These are phyloP conservation scores for Bergia puertoricense DNA, from an alignment of 92 coral and sea anemone genomes.

Conservation along the genomic window DNA sequence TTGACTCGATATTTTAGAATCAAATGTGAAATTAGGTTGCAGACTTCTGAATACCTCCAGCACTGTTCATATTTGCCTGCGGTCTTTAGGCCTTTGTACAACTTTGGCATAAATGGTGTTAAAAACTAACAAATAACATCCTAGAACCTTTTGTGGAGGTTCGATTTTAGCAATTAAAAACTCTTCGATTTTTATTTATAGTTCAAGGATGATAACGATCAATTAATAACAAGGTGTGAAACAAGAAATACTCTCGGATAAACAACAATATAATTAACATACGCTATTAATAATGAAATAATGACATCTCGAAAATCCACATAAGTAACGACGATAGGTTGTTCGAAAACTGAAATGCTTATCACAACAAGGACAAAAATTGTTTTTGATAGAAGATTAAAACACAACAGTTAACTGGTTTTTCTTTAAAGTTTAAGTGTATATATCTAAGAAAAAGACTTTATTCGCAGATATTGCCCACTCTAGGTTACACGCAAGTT, in stretches of 20 bases:
- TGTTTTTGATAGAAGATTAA: too few species aligned
- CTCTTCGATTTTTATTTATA: background rate
- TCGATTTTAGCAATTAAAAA: background rate
- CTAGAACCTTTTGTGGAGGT: background rate
- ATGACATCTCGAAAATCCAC: too few species aligned
- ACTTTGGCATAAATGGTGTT: background rate
- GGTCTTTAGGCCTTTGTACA: background rate
- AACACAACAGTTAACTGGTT: too few species aligned
- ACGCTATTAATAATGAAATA: background rate
- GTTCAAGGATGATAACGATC: background rate
- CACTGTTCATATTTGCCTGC: background rate
- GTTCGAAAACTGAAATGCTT: too few species aligned
- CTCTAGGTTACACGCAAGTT: background rate
- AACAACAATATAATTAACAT: background rate
- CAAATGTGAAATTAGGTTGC: background rate
- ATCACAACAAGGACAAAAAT: too few species aligned
- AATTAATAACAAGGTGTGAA: background rate
- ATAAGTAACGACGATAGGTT: too few species aligned
- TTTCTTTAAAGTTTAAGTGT: too few species aligned
- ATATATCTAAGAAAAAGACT: background rate
- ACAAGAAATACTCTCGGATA: background rate
- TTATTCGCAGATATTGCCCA: background rate
- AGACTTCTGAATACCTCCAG: background rate
- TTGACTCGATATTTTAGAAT: too few species aligned
- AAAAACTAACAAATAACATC: background rate